Conservation (phyloP, 2,888 invertebrate species). For the Megastigmus dorsalis region DNA sequence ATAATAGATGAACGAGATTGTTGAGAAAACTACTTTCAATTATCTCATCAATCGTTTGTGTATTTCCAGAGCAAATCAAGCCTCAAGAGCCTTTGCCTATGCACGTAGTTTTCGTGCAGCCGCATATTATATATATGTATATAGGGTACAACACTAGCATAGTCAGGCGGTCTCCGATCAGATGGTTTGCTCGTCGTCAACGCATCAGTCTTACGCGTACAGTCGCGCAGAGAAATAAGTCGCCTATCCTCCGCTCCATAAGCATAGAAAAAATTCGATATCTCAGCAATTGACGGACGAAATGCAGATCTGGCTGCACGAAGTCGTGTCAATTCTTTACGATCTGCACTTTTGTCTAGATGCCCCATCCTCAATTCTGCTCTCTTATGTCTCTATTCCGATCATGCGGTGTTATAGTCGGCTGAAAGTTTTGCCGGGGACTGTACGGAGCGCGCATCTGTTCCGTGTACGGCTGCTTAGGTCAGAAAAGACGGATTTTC, state of each 20-base stretch:
- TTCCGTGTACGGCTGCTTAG: conserved; percentile 45
- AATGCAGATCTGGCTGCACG: conserved; percentile 59
- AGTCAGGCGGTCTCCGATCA: too few relatives aligned
- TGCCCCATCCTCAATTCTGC: conserved; percentile 67
- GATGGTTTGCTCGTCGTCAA: conserved; percentile 35
- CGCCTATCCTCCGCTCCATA: neutral
- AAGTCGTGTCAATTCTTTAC: conserved; percentile 65
- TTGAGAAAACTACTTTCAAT: neutral
- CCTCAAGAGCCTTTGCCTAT: neutral
- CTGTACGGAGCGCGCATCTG: conserved; percentile 61
- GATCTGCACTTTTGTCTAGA: conserved; percentile 64
- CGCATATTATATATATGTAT: neutral
- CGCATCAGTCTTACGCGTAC: conserved; percentile 24
- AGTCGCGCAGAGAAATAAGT: conserved; percentile 14
- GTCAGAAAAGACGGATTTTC: conserved; percentile 4
- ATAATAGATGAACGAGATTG: neutral
- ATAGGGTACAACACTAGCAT: neutral
- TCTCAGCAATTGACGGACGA: conserved; percentile 50
- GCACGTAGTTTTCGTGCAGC: conserved; percentile 9
- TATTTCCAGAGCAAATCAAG: conserved; percentile 37
- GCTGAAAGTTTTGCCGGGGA: conserved; percentile 51
- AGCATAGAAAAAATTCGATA: conserved; percentile 56
- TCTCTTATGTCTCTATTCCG: conserved; percentile 58
- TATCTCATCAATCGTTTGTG: conserved; percentile 13
- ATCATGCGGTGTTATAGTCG: neutral